Percentiles rank a stretch among this genome's conserved stretches.
These are phyloP conservation scores for Hemibagrus wyckioides DNA, from an alignment of 2,113 vertebrate species.

Conservation along the genomic window DNA sequence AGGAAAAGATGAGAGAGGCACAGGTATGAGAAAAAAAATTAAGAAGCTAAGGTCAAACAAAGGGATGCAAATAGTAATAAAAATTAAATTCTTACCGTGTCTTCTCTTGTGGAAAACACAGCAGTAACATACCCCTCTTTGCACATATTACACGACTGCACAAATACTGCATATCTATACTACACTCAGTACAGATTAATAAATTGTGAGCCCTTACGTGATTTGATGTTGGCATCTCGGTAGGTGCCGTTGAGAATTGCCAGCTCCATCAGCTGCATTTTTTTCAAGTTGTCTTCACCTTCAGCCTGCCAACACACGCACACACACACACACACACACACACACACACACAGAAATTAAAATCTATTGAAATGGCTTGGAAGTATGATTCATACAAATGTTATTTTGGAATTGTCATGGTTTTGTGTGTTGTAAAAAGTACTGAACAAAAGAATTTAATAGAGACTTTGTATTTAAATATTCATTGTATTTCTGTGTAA, in stretches of 20 bases:
- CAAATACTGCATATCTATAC: slow-evolving; percentile 46
- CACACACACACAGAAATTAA: slow-evolving; percentile 26
- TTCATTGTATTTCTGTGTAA: neutral
- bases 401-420: neutral
- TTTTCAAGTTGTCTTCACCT: slow-evolving; percentile 99
- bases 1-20: slow-evolving; percentile 55
- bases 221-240: slow-evolving; percentile 99
- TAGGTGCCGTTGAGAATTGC: slow-evolving; percentile 99
- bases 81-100: neutral
- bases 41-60: neutral
- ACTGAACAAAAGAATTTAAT: neutral
- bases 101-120: slow-evolving; percentile 2
- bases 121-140: neutral
- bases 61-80: neutral
- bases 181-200: slow-evolving; percentile 32
- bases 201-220: slow-evolving; percentile 84
- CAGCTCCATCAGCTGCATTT: slow-evolving; percentile 99
- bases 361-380: neutral
- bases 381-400: neutral
- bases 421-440: neutral
- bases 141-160: neutral
- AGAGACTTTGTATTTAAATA: neutral
- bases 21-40: slow-evolving; percentile 45
- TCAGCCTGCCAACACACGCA: slow-evolving; percentile 80
- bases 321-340: slow-evolving; percentile 45